phyloP scores from a whole-genome alignment of 1,140 invertebrate genomes.

The Lineus longissimus region DNA sequence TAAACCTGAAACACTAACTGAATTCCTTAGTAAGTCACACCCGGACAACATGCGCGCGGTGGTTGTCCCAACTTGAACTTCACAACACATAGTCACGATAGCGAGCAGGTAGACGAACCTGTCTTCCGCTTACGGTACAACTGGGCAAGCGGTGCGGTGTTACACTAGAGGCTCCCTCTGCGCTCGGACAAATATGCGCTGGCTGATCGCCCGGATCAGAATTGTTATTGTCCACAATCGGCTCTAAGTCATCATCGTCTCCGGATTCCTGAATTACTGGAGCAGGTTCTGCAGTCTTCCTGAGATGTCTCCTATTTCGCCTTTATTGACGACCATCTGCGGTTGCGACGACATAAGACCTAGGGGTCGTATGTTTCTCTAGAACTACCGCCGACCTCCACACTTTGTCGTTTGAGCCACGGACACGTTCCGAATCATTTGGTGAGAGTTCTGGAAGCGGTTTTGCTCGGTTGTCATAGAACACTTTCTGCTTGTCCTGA shows the following conservation, averaged over 20 bases:
- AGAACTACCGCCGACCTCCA: neutral
- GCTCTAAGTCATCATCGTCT: neutral
- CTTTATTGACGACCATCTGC: neutral
- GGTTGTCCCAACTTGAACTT: too few relatives aligned
- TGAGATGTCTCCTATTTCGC: neutral
- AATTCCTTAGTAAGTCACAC: too few relatives aligned
- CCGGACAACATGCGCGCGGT: too few relatives aligned
- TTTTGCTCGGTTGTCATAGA: neutral
- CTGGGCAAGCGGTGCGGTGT: too few relatives aligned
- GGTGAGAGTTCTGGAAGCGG: neutral
- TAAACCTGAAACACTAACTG: too few relatives aligned
- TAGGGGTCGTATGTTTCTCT: neutral
- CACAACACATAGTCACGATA: too few relatives aligned
- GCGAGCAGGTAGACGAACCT: too few relatives aligned
- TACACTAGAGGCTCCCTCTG: neutral
- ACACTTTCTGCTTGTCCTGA: neutral
- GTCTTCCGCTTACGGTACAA: too few relatives aligned
- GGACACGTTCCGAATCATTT: neutral
- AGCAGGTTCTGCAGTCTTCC: neutral
- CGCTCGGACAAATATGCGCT: neutral
- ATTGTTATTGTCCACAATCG: neutral
- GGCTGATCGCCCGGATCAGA: neutral
- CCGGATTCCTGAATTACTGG: neutral
- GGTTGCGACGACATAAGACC: conserved; percentile 1
- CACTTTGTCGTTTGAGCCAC: neutral